A percentile compares a stretch with the other conserved stretches of the same genome.
These are phyloP conservation scores for Nothocercus nigrocapillus DNA, from an alignment of 2,113 vertebrate genomes.

Conservation along the genomic window DNA sequence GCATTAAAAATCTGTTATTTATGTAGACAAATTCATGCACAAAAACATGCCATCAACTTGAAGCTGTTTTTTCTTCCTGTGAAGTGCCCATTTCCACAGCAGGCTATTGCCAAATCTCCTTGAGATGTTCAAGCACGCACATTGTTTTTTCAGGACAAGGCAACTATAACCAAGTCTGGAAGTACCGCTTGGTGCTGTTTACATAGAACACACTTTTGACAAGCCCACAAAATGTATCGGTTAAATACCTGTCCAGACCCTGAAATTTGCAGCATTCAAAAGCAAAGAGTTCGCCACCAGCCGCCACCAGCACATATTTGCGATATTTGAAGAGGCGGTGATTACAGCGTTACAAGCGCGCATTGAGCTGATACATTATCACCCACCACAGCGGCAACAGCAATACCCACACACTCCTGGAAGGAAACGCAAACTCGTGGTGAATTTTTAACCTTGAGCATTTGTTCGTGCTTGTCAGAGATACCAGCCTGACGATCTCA, in stretches of 20 bases:
- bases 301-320: accelerated
- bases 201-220: not conserved
- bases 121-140: not conserved
- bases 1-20: not conserved
- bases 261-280: not conserved
- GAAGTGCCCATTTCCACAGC: not conserved
- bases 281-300: not conserved
- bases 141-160: not conserved
- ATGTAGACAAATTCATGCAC: too few species aligned
- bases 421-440: not conserved
- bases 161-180: not conserved
- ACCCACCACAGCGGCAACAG: not conserved
- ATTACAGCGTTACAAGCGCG: not conserved
- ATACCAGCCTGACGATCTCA: not conserved
- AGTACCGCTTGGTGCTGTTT: not conserved
- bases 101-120: not conserved
- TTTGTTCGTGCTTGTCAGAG: not conserved
- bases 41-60: not conserved
- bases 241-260: not conserved
- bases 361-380: not conserved
- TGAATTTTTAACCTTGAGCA: not conserved
- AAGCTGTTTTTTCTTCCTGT: not conserved
- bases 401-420: not conserved
- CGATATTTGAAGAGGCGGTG: not conserved
- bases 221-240: not conserved